Conservation (phyloP, 2,113 vertebrate species). For the Passer domesticus region DNA sequence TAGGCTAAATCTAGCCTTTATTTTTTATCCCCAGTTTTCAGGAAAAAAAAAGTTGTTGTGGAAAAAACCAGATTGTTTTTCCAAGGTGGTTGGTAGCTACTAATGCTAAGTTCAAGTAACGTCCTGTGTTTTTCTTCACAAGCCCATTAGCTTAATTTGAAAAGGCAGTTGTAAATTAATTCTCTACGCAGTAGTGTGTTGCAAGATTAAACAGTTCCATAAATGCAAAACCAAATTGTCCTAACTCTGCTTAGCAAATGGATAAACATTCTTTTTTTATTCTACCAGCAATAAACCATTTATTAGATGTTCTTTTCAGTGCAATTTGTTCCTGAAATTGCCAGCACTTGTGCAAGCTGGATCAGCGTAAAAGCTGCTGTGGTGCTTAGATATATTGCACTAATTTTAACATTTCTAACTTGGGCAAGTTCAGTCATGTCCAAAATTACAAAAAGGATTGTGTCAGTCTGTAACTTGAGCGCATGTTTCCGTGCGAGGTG, state of each 20-base stretch:
- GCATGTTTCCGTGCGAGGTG: not conserved
- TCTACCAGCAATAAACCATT: not conserved
- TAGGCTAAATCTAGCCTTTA: not conserved
- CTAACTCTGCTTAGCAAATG: not conserved
- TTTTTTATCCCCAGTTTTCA: not conserved
- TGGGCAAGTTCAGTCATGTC: not conserved
- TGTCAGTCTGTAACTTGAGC: not conserved
- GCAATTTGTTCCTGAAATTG: slow-evolving; percentile 4
- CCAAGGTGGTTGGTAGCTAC: not conserved
- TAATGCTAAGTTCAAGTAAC: not conserved
- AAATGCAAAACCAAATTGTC: slow-evolving; percentile 12
- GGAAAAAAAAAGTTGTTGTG: not conserved
- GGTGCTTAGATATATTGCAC: not conserved
- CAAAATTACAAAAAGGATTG: not conserved
- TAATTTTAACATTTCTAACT: not conserved
- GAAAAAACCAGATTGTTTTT: not conserved
- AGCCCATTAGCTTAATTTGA: not conserved
- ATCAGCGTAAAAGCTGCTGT: not conserved
- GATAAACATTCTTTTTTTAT: not conserved
- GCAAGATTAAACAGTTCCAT: not conserved
- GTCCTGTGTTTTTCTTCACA: not conserved
- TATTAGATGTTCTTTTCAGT: not conserved
- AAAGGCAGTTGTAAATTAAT: slow-evolving; percentile 2
- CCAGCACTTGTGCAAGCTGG: not conserved
- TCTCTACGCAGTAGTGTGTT: not conserved